Conservation (phyloP, 2,888 invertebrate genomes). For the Branchellion lobata region DNA sequence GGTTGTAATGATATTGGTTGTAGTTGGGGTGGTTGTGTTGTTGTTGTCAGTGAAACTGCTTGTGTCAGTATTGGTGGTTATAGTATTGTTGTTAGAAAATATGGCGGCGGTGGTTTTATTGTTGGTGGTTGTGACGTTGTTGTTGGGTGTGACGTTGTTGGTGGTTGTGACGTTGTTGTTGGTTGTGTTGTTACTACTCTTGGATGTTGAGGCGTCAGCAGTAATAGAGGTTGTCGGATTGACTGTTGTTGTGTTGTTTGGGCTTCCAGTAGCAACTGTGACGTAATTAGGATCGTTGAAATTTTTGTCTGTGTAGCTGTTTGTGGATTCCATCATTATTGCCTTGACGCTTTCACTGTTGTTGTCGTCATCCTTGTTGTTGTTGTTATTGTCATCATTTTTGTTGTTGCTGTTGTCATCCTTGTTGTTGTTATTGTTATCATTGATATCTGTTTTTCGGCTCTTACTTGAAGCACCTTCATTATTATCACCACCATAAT, state of each 20-base stretch:
- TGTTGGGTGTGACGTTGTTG: not conserved
- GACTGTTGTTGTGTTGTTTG: too few species aligned
- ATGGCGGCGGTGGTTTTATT: not conserved
- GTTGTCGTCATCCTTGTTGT: not conserved
- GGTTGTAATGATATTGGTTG: too few species aligned
- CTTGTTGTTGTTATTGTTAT: not conserved
- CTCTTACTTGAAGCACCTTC: too few species aligned
- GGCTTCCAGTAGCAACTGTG: too few species aligned
- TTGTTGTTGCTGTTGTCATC: constrained; percentile 2
- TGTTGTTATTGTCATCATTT: not conserved
- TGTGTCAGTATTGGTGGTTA: not conserved
- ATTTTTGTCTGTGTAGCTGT: too few species aligned
- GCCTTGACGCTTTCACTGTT: too few species aligned
- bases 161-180: not conserved
- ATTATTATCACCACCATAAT: constrained; percentile 7
- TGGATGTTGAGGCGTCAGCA: too few species aligned
- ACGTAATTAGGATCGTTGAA: too few species aligned
- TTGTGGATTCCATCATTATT: too few species aligned
- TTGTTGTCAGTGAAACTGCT: not conserved
- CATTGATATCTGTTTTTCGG: not conserved
- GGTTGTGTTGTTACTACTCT: not conserved
- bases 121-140: not conserved
- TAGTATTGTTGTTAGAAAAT: not conserved
- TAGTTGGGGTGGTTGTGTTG: not conserved
- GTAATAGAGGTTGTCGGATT: too few species aligned